Conservation (phyloP, 2,797 vertebrate species). For the Dendrocincla fuliginosa region DNA sequence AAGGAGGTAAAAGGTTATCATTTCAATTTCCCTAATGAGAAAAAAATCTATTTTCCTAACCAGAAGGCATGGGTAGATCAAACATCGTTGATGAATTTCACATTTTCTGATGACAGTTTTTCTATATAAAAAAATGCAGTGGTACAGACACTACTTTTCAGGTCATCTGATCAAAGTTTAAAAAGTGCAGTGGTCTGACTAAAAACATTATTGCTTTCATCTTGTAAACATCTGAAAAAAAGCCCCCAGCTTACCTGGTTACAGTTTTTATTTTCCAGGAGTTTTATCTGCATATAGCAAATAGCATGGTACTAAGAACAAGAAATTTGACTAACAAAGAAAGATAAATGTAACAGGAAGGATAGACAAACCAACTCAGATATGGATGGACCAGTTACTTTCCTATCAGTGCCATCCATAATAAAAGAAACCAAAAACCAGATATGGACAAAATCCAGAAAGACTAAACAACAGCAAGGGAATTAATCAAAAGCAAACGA, state of each 20-base stretch:
- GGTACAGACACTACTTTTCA: not conserved
- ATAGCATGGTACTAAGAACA: not conserved
- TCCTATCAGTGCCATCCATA: fast-evolving
- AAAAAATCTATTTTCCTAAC: not conserved
- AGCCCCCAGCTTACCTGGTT: fast-evolving
- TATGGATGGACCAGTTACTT: not conserved
- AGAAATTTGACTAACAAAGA: not conserved
- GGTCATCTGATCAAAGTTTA: not conserved
- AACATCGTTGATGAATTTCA: not conserved
- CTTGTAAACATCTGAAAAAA: not conserved
- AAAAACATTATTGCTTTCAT: not conserved
- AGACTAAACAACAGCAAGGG: not conserved
- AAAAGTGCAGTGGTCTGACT: not conserved
- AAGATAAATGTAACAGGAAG: not conserved
- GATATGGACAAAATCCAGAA: not conserved
- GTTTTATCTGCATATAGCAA: not conserved
- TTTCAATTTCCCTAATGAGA: not conserved
- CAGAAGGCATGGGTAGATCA: not conserved
- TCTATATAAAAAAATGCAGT: not conserved
- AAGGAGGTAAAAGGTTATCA: not conserved
- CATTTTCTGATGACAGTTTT: not conserved
- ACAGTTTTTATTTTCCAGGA: not conserved
- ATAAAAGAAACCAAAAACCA: not conserved
- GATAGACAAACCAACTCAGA: not conserved
- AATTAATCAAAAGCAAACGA: not conserved